Base-by-base conservation (phyloP, 2,797 vertebrate species). In the Tarsius wallacei region DNA sequence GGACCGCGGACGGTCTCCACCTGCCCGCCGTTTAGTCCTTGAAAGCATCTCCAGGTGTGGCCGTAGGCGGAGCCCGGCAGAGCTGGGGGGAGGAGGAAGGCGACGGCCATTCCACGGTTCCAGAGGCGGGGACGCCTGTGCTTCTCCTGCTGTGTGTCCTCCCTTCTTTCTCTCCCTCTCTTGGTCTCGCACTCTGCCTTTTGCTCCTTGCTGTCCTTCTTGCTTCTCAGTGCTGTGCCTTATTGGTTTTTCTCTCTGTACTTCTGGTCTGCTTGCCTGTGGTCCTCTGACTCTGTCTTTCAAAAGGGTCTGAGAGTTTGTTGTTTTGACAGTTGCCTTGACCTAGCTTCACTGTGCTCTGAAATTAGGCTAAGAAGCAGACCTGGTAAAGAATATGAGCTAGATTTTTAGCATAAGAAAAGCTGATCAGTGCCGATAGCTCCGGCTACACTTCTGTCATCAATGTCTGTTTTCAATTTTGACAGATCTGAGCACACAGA, bases 381-480 rank as follows among this genome's bases (percentile, higher is more conserved):
- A 63, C 22, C 10, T 28, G 5, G 10, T 51, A 57, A 74, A 91
- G 36, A 59, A 53, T 6, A 28, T 5, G 2, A 71, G 51, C 28
- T 21, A 28, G 42, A 57, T 51, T 55, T 31, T 55, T 42, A 59
- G 53, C 47, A 33, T 21, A 77, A 31, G 42, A 77, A 22, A 68
- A 71, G 26, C 14, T 26, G 36, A 9, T 83, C 19, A 33, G 8
- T 51, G 19, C 26, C 16, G 2, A 19, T 53, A 24, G 8, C 55
- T 66, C 6, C 78, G 87, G 33, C 64, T 97, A 0, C 11, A 28
- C 22, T 68, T 77, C 66, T 33, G 36, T 90, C 80, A 47, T 74
- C 57, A 71, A 84, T 73, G 33, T 16, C 98, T 97, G 36, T 84
- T 97, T 98, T 84, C 97, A 99, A 98, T 99, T 97, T 97, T 99